These are phyloP conservation scores for Amphilophus citrinellus DNA, from an alignment of 2,113 vertebrate genomes.

Conservation along the genomic window DNA sequence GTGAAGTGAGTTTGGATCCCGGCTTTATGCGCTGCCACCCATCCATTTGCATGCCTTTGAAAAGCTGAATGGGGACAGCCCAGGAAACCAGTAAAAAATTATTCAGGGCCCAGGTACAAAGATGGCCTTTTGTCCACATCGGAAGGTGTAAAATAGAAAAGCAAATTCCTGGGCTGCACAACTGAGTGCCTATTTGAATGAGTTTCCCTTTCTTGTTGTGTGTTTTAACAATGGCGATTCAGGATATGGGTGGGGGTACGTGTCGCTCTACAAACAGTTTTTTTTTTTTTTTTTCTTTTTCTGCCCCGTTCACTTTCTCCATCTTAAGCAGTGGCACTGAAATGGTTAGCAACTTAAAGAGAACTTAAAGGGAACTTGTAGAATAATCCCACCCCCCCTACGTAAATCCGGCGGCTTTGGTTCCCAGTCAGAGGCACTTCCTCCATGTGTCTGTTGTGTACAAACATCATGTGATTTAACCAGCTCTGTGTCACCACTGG, in stretches of 20 bases:
- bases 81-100: slow-evolving; percentile 81
- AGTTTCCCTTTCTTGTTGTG: slow-evolving; percentile 77
- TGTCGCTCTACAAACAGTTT: slow-evolving; percentile 59
- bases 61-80: slow-evolving; percentile 74
- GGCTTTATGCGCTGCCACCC: slow-evolving; percentile 40
- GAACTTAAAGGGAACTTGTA: slow-evolving; percentile 25
- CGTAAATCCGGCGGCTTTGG: slow-evolving; percentile 46
- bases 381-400: slow-evolving; percentile 33
- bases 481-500: slow-evolving; percentile 41
- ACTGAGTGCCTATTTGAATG: slow-evolving; percentile 79
- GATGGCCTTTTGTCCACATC: slow-evolving; percentile 75
- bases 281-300: slow-evolving; percentile 27
- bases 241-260: slow-evolving; percentile 70
- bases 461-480: slow-evolving; percentile 68
- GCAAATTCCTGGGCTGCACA: slow-evolving; percentile 81
- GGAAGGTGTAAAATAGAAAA: slow-evolving; percentile 81
- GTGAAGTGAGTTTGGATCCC: slow-evolving; percentile 57
- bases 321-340: slow-evolving; percentile 27
- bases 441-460: slow-evolving; percentile 60
- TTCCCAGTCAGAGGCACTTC: slow-evolving; percentile 36
- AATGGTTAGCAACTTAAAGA: slow-evolving; percentile 12
- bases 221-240: slow-evolving; percentile 73
- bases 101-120: slow-evolving; percentile 79
- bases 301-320: slow-evolving; percentile 39
- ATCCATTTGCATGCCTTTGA: slow-evolving; percentile 82